These are phyloP conservation scores for Tragelaphus strepsiceros DNA, from an alignment of 2,113 vertebrate species.

Conservation along the genomic window DNA sequence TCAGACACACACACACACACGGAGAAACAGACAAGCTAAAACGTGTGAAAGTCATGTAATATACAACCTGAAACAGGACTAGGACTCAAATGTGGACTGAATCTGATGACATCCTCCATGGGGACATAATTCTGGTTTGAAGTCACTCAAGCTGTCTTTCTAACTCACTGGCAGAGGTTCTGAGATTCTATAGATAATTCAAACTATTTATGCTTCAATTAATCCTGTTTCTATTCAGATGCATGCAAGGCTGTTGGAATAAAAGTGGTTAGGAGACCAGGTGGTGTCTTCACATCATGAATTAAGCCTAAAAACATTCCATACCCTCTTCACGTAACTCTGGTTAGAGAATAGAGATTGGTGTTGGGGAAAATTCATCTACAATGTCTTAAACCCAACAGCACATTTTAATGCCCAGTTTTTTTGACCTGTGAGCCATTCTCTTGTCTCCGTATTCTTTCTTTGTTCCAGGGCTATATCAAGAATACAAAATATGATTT, in stretches of 20 bases:
- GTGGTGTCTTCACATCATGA: background rate
- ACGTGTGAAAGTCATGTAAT: background rate
- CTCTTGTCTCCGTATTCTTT: background rate
- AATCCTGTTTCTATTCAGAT: background rate
- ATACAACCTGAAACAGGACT: background rate
- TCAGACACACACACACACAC: background rate
- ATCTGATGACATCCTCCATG: background rate
- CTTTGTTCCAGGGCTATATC: background rate
- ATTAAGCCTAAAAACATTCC: conserved; percentile 5
- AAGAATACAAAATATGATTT: background rate
- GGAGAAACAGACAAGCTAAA: background rate
- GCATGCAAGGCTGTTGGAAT: conserved; percentile 57
- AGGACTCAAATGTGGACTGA: background rate
- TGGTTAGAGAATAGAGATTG: background rate
- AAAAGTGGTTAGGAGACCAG: background rate
- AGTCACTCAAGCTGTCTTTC: background rate
- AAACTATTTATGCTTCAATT: conserved; percentile 50
- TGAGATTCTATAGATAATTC: conserved; percentile 26
- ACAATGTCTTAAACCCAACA: background rate
- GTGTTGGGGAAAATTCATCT: background rate
- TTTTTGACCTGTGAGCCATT: background rate
- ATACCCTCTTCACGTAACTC: background rate
- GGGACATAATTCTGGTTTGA: background rate
- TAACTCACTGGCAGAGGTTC: background rate
- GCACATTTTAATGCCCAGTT: background rate